Percentiles rank a stretch among this genome's conserved stretches.
Evolutionary conservation across 1,140 invertebrate genomes (phyloP).

Genomic region (Drosophila elegans): DNA sequence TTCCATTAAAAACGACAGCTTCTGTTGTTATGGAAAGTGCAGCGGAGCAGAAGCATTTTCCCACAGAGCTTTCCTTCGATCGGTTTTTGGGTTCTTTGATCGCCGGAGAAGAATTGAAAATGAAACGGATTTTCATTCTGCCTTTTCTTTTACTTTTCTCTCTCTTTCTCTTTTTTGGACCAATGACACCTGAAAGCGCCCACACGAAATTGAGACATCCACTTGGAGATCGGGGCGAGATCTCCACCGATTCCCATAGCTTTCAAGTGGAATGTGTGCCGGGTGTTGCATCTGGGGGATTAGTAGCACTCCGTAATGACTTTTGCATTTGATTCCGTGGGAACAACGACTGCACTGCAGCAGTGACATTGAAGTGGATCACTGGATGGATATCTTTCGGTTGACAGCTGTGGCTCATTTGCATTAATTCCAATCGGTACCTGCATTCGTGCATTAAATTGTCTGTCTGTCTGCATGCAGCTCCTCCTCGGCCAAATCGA

Average conservation of each 20-base stretch:
- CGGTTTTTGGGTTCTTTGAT: conserved; percentile 39
- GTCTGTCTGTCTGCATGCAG: conserved; percentile 9
- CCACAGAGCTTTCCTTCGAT: conserved; percentile 68
- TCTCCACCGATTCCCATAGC: conserved; percentile 54
- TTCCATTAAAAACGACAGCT: conserved; percentile 38
- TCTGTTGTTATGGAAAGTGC: conserved; percentile 78
- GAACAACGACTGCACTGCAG: conserved; percentile 28
- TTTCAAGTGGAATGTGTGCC: conserved; percentile 53
- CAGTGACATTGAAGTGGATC: conserved; percentile 52
- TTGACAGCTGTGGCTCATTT: conserved; percentile 55
- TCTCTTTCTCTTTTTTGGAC: background rate
- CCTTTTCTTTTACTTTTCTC: conserved; percentile 24
- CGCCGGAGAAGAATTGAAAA: conserved; percentile 36
- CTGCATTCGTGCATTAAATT: conserved; percentile 77
- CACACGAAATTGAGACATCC: conserved; percentile 75
- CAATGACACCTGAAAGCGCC: conserved; percentile 77
- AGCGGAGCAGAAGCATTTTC: conserved; percentile 48
- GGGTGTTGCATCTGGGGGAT: conserved; percentile 66
- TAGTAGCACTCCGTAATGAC: conserved; percentile 76
- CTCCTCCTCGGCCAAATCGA: conserved; percentile 16
- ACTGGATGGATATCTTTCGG: conserved; percentile 21
- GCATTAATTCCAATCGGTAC: conserved; percentile 66
- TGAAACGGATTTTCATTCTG: conserved; percentile 66
- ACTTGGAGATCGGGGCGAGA: conserved; percentile 6
- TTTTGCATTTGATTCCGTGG: conserved; percentile 68